Percentiles rank a stretch among this genome's conserved stretches.
These are phyloP conservation scores for Muscidifurax raptorellus DNA, from an alignment of 1,140 invertebrate species.

Conservation along the genomic window DNA sequence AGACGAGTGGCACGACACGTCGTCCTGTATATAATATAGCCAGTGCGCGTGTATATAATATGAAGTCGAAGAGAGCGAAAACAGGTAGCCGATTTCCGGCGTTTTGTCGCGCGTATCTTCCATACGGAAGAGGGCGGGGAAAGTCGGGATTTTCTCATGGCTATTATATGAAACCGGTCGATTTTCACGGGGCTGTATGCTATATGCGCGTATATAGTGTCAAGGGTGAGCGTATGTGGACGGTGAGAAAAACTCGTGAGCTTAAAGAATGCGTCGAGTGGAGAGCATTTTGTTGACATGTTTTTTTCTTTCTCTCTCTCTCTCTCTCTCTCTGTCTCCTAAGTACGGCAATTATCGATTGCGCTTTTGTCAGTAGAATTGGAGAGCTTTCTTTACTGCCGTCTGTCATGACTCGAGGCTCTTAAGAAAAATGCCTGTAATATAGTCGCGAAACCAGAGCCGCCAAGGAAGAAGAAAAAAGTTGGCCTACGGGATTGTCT, in stretches of 20 bases:
- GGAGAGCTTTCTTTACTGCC: neutral
- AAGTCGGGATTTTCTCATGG: conserved; percentile 59
- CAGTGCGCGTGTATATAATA: neutral
- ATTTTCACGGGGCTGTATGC: neutral
- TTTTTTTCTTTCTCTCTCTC: too few relatives aligned
- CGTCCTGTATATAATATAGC: neutral
- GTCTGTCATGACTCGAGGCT: neutral
- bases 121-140: conserved; percentile 64
- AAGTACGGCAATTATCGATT: neutral
- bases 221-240: too few relatives aligned
- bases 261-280: neutral
- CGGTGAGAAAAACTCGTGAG: neutral
- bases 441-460: conserved; percentile 2
- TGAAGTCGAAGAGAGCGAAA: conserved; percentile 51
- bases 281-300: neutral
- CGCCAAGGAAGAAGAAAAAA: neutral
- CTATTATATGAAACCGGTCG: conserved; percentile 14
- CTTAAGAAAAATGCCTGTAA: conserved; percentile 8
- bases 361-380: neutral
- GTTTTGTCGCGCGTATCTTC: conserved; percentile 58
- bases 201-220: too few relatives aligned
- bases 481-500: neutral
- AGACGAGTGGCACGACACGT: neutral
- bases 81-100: conserved; percentile 67
- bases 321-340: too few relatives aligned